Evolutionary conservation across 2,113 vertebrate species (phyloP).

Genomic region (Neomonachus schauinslandi): DNA sequence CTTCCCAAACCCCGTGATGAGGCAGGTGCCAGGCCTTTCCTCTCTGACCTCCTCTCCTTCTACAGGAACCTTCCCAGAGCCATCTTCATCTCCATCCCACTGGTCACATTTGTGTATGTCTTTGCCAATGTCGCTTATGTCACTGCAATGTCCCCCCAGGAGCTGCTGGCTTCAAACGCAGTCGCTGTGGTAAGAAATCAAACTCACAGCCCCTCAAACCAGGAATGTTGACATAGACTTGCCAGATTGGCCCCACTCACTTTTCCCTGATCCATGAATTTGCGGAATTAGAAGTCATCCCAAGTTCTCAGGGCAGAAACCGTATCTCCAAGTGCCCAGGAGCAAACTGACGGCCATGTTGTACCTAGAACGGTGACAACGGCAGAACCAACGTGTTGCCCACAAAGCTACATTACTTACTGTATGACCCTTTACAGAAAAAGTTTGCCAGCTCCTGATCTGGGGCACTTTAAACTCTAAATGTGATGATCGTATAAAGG

Average conservation of each 20-base stretch:
- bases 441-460: not conserved
- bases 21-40: not conserved
- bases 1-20: not conserved
- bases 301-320: not conserved
- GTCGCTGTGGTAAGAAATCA: constrained; percentile 94
- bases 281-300: not conserved
- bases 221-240: not conserved
- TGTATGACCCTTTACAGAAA: not conserved
- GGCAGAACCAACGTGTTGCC: not conserved
- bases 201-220: not conserved
- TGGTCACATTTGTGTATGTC: constrained; percentile 96
- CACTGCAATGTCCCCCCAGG: constrained; percentile 96
- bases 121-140: constrained; percentile 97
- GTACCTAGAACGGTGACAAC: not conserved
- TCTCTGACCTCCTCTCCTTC: constrained; percentile 70
- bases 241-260: not conserved
- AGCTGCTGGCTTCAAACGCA: constrained; percentile 95
- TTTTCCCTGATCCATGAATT: constrained; percentile 7
- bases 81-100: constrained; percentile 97
- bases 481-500: not conserved
- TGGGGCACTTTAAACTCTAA: not conserved
- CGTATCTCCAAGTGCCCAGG: not conserved
- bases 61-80: constrained; percentile 95
- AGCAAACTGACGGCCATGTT: not conserved
- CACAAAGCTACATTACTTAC: not conserved